A percentile compares a stretch with the other conserved stretches of the same genome.
Evolutionary conservation across 2,113 vertebrate species (phyloP).

Genomic region (Vireo altiloquus): DNA sequence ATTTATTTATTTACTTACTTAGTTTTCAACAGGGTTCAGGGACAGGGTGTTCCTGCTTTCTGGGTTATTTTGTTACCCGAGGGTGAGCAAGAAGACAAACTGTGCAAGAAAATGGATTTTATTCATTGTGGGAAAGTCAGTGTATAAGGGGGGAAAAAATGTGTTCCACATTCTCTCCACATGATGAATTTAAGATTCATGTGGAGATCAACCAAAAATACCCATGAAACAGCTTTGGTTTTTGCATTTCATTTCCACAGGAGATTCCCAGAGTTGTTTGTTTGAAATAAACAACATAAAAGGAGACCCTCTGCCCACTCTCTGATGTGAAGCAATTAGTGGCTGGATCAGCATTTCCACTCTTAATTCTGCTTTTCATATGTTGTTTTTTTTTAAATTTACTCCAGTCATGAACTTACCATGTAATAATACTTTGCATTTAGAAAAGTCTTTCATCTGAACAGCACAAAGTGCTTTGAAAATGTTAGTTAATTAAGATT

Average conservation of each 20-base stretch:
- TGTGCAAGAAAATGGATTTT: constrained; percentile 41
- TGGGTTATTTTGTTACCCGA: constrained; percentile 25
- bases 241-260: constrained; percentile 42
- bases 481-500: background rate
- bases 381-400: constrained; percentile 52
- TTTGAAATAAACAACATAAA: constrained; percentile 52
- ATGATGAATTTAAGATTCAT: constrained; percentile 52
- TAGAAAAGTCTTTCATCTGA: constrained; percentile 35
- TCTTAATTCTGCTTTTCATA: constrained; percentile 43
- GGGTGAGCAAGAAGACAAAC: constrained; percentile 23
- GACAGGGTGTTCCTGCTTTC: constrained; percentile 45
- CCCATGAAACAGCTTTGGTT: constrained; percentile 38
- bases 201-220: constrained; percentile 54
- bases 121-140: constrained; percentile 45
- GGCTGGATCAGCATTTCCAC: constrained; percentile 17
- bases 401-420: constrained; percentile 24
- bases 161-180: constrained; percentile 44
- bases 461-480: background rate
- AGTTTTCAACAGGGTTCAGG: background rate
- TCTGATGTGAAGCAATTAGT: constrained; percentile 15
- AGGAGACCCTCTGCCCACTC: constrained; percentile 13
- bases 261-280: constrained; percentile 42
- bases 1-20: background rate
- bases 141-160: background rate
- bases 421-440: background rate